Percentiles rank a stretch among this genome's conserved stretches.
phyloP scores from a whole-genome alignment of 2,888 invertebrate species.

The Cerceris rybyensis region DNA sequence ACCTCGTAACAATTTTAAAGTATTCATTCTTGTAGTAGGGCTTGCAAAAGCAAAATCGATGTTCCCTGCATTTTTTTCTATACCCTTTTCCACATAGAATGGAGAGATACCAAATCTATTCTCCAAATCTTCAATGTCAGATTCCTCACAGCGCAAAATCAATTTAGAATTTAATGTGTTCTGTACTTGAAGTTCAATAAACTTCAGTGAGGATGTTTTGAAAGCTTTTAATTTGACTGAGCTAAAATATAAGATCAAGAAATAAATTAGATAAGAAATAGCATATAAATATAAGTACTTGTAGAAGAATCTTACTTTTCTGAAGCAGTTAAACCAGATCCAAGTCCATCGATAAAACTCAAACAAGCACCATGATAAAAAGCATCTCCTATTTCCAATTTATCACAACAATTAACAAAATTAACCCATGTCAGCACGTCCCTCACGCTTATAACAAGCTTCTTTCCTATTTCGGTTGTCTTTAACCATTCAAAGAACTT shows the following conservation, averaged over 20 bases:
- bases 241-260: slow-evolving; percentile 14
- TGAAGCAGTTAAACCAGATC: slow-evolving; percentile 90
- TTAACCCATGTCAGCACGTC: slow-evolving; percentile 96
- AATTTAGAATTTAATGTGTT: slow-evolving; percentile 46
- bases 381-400: slow-evolving; percentile 85
- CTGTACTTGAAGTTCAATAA: slow-evolving; percentile 84
- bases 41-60: slow-evolving; percentile 88
- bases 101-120: slow-evolving; percentile 89
- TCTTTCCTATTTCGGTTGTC: slow-evolving; percentile 87
- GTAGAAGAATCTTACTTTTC: slow-evolving; percentile 83
- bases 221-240: slow-evolving; percentile 76
- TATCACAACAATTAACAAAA: slow-evolving; percentile 89
- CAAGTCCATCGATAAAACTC: slow-evolving; percentile 95
- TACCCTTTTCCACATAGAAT: slow-evolving; percentile 87
- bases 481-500: slow-evolving; percentile 92
- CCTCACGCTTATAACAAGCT: slow-evolving; percentile 93
- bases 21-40: slow-evolving; percentile 91
- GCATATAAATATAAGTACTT: background rate
- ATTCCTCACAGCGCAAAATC: slow-evolving; percentile 22
- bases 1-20: slow-evolving; percentile 92
- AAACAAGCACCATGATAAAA: slow-evolving; percentile 95
- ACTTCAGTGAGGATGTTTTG: slow-evolving; percentile 83
- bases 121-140: background rate
- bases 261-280: background rate
- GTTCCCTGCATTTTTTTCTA: slow-evolving; percentile 62